Base-by-base conservation (phyloP, 2,888 invertebrate genomes). In the Melolontha melolontha region DNA sequence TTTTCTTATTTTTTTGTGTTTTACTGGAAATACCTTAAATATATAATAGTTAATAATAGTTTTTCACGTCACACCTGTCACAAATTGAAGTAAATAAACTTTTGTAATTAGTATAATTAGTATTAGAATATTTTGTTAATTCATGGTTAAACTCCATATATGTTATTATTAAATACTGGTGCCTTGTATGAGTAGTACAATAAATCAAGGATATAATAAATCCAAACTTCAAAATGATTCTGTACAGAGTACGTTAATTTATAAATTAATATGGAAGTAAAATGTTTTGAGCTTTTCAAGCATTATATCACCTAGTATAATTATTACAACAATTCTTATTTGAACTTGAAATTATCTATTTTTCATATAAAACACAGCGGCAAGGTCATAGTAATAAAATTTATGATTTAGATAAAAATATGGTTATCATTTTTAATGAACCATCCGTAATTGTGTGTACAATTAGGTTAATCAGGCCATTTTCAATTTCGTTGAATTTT, bases 261-360 rank as follows among this genome's bases (percentile, higher is more conserved):
- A 40, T 27, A 16, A 12, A 40, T 57, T 44, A 29, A 47, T n/a
- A 47, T 12, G 34, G 34, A 10, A 52, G 29, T 47, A 27, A 62
- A 44, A 44, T 41, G 41, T 41, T 41, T 57, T 41, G 16, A 41
- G 17, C 39, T 41, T 14, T 14, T 12, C 34, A 12, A 16, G 52
- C 8, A 57, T 57, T 59, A 59, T 59, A 59, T 59, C 59, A 59
- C 10, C 44, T 44, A 5, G 12, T 6, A 42, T 47, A 47, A 47
- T 47, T 47, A 16, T 16, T 8, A 47, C 17, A 47, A 47, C 16
- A 47, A 8, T 16, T 47, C 16, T 47, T 47, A 16, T 47, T 12
- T 47, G 14, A 47, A 16, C 4, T 27, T 17, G 2, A 10, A 51
- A 51, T 22, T 27, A 22, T 41, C 41, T 17, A 34, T 55, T n/a